phyloP scores from a whole-genome alignment of 2,888 invertebrate genomes.

The Amblyteles armatorius region DNA sequence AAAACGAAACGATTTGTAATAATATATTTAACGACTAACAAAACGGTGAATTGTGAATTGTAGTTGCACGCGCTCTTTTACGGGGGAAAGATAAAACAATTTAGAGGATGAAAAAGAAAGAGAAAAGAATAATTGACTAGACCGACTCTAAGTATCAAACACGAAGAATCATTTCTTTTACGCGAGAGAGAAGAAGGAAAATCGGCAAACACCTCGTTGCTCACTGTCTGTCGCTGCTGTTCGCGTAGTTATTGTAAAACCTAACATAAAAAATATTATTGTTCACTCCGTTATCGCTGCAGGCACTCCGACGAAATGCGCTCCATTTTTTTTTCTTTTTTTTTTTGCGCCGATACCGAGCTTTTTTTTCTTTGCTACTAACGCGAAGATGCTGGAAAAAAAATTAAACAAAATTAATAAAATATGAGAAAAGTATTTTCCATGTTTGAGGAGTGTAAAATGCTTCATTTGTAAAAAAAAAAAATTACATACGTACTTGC shows the following conservation, averaged over 20 bases:
- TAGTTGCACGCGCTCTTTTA: constrained; percentile 64
- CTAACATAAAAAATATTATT: constrained; percentile 68
- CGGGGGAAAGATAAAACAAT: constrained; percentile 25
- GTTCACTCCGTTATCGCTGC: constrained; percentile 70
- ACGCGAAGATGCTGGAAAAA: not conserved
- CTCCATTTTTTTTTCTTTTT: constrained; percentile 5
- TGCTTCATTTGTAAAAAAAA: constrained; percentile 2
- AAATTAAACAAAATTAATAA: not conserved
- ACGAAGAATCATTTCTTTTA: constrained; percentile 12
- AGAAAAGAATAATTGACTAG: not conserved
- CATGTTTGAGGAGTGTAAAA: not conserved
- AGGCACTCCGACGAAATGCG: constrained; percentile 64
- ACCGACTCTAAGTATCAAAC: constrained; percentile 39
- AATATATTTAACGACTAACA: constrained; percentile 51
- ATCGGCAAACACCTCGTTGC: constrained; percentile 68
- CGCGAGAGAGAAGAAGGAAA: constrained; percentile 25
- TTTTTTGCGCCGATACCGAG: not conserved
- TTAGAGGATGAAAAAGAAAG: not conserved
- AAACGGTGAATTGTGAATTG: constrained; percentile 58
- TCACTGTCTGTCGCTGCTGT: constrained; percentile 74
- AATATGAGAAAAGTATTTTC: not conserved
- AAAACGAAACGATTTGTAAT: constrained; percentile 53
- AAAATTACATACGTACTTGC: constrained; percentile 19
- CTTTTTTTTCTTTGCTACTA: not conserved
- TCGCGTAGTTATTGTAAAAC: constrained; percentile 71